Evolutionary conservation across 2,113 vertebrate genomes (phyloP), one percentile per base, ranked within the genome.

Genomic region (Sterrhoptilus dennistouni): DNA sequence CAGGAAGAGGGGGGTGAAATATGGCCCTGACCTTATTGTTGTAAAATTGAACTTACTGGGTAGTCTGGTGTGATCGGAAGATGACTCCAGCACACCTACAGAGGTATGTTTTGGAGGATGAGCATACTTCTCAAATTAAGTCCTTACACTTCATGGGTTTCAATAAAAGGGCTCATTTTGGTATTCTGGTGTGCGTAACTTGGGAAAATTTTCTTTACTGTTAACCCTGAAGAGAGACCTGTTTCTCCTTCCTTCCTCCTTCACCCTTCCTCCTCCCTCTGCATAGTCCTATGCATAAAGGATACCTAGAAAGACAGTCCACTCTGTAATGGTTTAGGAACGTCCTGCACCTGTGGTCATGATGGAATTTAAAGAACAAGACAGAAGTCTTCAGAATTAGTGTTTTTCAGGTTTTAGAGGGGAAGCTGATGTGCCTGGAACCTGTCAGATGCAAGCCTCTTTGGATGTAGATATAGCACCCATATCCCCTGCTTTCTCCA

Each of bases 1-100:
- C 13, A 14, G n/a, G 13, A 59, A 77, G 35, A 65, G 10, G 68
- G 66, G 45, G 17, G 6, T 33, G 38, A 44, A 53, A 72, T 65
- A n/a, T 42, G 36, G 12, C 11, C 38, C 11, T 1, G 1, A 53
- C n/a, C 36, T 71, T 76, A 38, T 1, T 28, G 40, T 21, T 87
- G 36, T 31, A 71, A 31, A 87, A 27, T 25, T 31, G 49, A 79
- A 35, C 52, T 93, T 36, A 11, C 4, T 1, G 1, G 5, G 29
- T 63, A 27, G 53, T 31, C n/a, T 65, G 40, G 20, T 45, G n/a
- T 0, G 0, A 40, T 50, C 53, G 14, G 4, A 6, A 54, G 64
- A 40, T 57, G 38, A 21, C 22, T 63, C 28, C 15, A 38, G 53
- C n/a, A 5, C 2, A 1, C 49, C 47, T 53, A 6, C 33, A 17